phyloP scores from a whole-genome alignment of 2,113 vertebrate genomes.

The Macquaria ambigua region DNA sequence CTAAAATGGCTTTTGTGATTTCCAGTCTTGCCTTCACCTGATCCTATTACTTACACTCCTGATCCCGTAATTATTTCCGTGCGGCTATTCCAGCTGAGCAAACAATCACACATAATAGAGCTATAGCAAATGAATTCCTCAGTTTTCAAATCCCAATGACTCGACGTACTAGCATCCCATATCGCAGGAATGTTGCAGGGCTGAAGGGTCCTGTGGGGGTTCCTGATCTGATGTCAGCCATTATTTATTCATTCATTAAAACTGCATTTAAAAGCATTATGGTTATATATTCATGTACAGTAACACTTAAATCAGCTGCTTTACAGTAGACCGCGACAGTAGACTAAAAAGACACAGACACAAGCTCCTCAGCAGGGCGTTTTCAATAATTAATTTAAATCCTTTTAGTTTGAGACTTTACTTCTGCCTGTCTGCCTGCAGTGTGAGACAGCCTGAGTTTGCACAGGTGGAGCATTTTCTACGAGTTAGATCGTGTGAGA shows the following conservation, averaged over 20 bases:
- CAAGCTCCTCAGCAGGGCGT: slow-evolving; percentile 6
- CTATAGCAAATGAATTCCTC: background rate
- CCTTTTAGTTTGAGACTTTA: slow-evolving; percentile 35
- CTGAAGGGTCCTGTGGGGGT: background rate
- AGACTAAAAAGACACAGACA: slow-evolving; percentile 12
- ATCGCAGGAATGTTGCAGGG: background rate
- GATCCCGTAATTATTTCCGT: background rate
- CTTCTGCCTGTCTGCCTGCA: slow-evolving; percentile 29
- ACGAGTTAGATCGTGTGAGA: background rate
- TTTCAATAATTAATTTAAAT: slow-evolving; percentile 35
- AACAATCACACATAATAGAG: background rate
- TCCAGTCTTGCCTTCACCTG: background rate
- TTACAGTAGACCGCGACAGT: background rate
- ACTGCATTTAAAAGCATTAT: background rate
- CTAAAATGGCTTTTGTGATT: background rate
- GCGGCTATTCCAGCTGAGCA: background rate
- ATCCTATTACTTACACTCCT: too few species aligned
- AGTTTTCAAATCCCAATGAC: background rate
- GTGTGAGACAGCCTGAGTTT: background rate
- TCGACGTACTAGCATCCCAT: too few species aligned
- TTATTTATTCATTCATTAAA: background rate
- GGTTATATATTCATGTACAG: background rate
- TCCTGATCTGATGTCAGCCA: background rate
- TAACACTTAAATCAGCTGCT: slow-evolving; percentile 17
- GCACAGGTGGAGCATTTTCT: slow-evolving; percentile 36